A percentile compares a stretch with the other conserved stretches of the same genome.
Conservation (phyloP, 1,140 invertebrate genomes). For the Elysia chlorotica region DNA sequence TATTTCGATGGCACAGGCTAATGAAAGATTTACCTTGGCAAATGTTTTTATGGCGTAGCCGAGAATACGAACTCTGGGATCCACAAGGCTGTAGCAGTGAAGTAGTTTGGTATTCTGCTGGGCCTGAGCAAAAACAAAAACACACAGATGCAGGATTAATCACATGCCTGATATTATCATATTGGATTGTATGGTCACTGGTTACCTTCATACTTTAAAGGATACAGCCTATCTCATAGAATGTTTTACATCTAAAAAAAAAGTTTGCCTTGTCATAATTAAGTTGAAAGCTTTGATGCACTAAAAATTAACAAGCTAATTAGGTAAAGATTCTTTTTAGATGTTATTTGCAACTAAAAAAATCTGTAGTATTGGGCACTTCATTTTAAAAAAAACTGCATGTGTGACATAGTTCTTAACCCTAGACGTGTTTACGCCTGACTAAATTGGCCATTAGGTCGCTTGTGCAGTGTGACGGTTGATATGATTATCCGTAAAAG, state of each 20-base stretch:
- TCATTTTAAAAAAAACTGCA: background rate
- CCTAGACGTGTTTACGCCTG: too few relatives aligned
- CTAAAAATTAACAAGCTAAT: too few relatives aligned
- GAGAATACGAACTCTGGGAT: slow-evolving; percentile 65
- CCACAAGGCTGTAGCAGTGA: slow-evolving; percentile 65
- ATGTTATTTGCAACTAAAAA: background rate
- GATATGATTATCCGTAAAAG: too few relatives aligned
- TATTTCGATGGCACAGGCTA: too few relatives aligned
- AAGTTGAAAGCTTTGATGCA: background rate
- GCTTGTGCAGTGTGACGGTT: too few relatives aligned
- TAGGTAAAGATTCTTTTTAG: background rate
- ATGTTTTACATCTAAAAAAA: background rate
- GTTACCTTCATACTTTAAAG: background rate
- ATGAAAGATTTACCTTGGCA: slow-evolving; percentile 64
- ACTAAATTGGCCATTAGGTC: too few relatives aligned
- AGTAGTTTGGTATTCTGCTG: slow-evolving; percentile 68
- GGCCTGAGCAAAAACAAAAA: slow-evolving; percentile 52
- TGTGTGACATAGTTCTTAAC: background rate
- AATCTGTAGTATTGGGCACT: background rate
- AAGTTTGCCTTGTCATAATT: background rate
- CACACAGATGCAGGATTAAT: background rate
- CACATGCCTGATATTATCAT: background rate
- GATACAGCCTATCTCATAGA: background rate
- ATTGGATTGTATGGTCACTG: background rate
- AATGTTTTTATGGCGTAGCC: slow-evolving; percentile 69